Evolutionary conservation across 2,888 invertebrate genomes (phyloP).

Genomic region (Alloplasta piceator): DNA sequence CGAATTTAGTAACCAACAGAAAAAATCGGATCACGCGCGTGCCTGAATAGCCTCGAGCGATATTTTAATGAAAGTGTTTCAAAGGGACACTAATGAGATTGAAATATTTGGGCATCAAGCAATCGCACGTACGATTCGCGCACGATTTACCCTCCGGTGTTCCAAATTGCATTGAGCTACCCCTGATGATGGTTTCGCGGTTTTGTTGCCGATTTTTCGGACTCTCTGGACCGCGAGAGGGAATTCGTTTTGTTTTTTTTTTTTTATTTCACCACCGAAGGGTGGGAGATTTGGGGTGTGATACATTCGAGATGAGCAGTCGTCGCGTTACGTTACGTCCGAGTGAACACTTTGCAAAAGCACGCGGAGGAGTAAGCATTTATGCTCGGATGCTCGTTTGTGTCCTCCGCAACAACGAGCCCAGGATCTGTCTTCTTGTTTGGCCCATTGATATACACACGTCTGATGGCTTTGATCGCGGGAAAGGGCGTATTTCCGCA

Average conservation of each 20-base stretch:
- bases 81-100: no score
- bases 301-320: slow-evolving; percentile 24
- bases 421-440: slow-evolving; percentile 24
- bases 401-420: background rate
- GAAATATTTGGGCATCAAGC: no score
- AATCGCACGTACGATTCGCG: no score
- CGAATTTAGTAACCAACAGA: no score
- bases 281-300: slow-evolving; percentile 1
- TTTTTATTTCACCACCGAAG: background rate
- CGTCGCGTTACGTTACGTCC: slow-evolving; percentile 28
- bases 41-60: no score
- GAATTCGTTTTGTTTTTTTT: background rate
- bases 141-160: no score
- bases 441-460: background rate
- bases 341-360: slow-evolving; percentile 26
- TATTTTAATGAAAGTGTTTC: no score
- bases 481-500: no score
- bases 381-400: slow-evolving; percentile 38
- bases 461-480: background rate
- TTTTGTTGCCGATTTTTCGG: no score
- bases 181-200: no score
- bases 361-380: slow-evolving; percentile 21
- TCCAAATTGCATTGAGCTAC: no score
- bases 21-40: no score
- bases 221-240: background rate